Base-by-base conservation (phyloP, 2,888 invertebrate species). In the Petrophora chlorosata region DNA sequence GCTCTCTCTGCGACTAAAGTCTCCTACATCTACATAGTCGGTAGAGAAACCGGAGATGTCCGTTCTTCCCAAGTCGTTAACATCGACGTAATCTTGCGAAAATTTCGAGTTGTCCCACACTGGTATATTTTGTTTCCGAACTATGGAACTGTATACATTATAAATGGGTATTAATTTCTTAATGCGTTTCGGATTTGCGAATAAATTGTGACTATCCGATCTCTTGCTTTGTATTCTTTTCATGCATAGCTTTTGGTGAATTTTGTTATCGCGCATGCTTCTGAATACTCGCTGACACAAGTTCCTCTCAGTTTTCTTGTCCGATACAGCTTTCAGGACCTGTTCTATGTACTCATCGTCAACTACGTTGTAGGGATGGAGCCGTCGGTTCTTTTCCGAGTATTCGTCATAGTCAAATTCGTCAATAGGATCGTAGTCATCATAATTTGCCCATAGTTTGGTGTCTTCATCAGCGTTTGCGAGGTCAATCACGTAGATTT, bases 351-450 rank as follows among this genome's bases (percentile, higher is more conserved):
- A 10, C 3, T 12, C 3, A 0, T 34, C 10, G 0, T 25, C 10
- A 1, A 25, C 0, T 10, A 3, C 3, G 9, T 25, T 25, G 25
- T 25, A 25, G 10, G 10, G 5, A 3, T 25, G 9, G 3, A 3
- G 10, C 9, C 13, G 3, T 28, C 28, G 3, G 3, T 28, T 13
- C 28, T 10, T 13, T 13, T 13, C 14, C 13, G 13, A n/a, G 12
- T 34, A 34, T 3, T 34, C 34, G 1, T 22, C 34, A 5, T 34
- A 9, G 3, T 10, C 25, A 13, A 32, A 35, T 1, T 14, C 38
- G 17, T 23, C 17, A 10, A 40, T 15, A 0, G 35, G 40, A 5
- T 34, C 40, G 34, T 47, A 47, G n/a, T 47, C 34, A 9, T 40
- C 29, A 16, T 47, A 45, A 3, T 38, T 45, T 7, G 38, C 26